phyloP scores from a whole-genome alignment of 2,888 invertebrate species.

The Aspidapion aeneum region DNA sequence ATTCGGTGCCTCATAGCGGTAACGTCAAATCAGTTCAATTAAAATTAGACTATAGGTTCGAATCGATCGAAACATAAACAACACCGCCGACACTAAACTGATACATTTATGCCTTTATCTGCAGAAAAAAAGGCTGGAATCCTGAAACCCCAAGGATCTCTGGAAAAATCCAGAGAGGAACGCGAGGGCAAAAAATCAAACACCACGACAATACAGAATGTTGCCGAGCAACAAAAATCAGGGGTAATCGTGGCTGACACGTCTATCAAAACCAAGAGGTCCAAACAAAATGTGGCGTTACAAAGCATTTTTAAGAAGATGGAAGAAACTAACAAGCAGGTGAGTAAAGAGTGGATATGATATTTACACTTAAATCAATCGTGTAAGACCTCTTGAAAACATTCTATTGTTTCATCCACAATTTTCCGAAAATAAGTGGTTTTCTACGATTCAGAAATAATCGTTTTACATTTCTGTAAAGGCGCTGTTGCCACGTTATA shows the following conservation, averaged over 20 bases:
- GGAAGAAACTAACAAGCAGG: conserved; percentile 65
- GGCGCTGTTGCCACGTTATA: too few species aligned
- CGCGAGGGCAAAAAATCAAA: conserved; percentile 48
- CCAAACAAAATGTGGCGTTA: conserved; percentile 77
- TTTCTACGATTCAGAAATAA: too few species aligned
- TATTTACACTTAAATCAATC: too few species aligned
- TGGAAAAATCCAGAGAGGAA: conserved; percentile 64
- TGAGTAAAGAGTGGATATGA: conserved; percentile 30
- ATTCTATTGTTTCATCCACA: too few species aligned
- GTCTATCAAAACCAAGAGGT: conserved; percentile 44
- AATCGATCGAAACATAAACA: too few species aligned
- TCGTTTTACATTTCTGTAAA: too few species aligned
- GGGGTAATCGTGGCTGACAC: neutral
- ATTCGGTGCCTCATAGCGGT: too few species aligned
- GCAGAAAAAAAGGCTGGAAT: conserved; percentile 53
- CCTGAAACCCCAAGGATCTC: conserved; percentile 67
- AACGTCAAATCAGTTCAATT: too few species aligned
- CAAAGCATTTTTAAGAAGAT: conserved; percentile 70
- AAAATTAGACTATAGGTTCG: neutral
- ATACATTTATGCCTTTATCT: conserved; percentile 10
- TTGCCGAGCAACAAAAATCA: neutral
- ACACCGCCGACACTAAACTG: too few species aligned
- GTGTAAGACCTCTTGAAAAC: too few species aligned
- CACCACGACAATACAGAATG: conserved; percentile 6
- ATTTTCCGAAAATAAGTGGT: too few species aligned